Evolutionary conservation across 2,113 vertebrate species (phyloP).

Genomic region (Xiphophorus maculatus): DNA sequence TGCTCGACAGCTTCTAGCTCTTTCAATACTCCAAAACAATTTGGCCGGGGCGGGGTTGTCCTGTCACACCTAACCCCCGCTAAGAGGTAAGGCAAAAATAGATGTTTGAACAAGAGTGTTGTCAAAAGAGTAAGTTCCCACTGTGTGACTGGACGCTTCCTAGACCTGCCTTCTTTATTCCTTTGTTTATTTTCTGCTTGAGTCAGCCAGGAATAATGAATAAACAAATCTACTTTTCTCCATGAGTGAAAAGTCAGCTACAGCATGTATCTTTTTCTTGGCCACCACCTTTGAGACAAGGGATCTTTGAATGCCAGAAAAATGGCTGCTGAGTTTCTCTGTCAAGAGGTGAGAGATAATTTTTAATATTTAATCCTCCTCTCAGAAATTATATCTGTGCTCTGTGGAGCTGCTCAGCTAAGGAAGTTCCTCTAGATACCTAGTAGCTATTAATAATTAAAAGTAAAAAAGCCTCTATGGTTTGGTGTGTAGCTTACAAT

Average conservation of each 20-base stretch:
- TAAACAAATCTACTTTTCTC: neutral
- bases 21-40: neutral
- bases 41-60: neutral
- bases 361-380: constrained; percentile 55
- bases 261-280: neutral
- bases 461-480: neutral
- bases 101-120: constrained; percentile 7
- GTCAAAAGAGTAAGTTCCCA: constrained; percentile 17
- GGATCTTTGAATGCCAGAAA: constrained; percentile 9
- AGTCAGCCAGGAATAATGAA: neutral
- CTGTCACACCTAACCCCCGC: constrained; percentile 8
- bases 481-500: neutral
- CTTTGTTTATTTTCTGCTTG: neutral
- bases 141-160: neutral
- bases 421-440: constrained; percentile 24
- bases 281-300: constrained; percentile 3
- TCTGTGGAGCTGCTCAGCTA: constrained; percentile 14
- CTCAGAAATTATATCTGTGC: constrained; percentile 26
- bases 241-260: no score
- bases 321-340: constrained; percentile 3
- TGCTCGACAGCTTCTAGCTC: neutral
- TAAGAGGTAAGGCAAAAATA: constrained; percentile 39
- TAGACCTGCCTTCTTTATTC: neutral
- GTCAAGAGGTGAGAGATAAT: constrained; percentile 28
- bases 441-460: constrained; percentile 45